Evolutionary conservation across 2,797 vertebrate species (phyloP).

Genomic region (Thalassophryne amazonica): DNA sequence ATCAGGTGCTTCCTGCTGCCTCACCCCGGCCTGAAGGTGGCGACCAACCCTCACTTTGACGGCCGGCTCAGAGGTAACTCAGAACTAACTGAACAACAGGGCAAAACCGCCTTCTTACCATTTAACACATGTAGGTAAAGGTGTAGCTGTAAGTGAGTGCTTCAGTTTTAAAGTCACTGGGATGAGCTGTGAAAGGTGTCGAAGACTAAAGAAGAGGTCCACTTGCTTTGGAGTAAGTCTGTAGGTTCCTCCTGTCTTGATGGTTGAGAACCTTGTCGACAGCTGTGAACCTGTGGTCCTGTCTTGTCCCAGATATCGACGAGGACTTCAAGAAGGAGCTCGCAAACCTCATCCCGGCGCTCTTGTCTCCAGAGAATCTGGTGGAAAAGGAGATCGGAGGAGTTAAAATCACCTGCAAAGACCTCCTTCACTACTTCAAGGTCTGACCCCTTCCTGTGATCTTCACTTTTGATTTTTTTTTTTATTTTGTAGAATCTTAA

Average conservation of each 20-base stretch:
- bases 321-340: constrained; percentile 86
- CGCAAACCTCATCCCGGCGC: constrained; percentile 80
- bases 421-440: constrained; percentile 93
- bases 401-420: constrained; percentile 90
- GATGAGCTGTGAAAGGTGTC: too few relatives aligned
- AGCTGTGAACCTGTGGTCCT: neutral
- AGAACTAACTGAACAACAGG: too few relatives aligned
- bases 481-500: too few relatives aligned
- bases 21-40: constrained; percentile 95
- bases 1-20: constrained; percentile 95
- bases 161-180: too few relatives aligned
- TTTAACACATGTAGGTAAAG: too few relatives aligned
- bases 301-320: constrained; percentile 81
- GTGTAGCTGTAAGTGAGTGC: too few relatives aligned
- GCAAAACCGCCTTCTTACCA: too few relatives aligned
- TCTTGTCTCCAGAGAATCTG: constrained; percentile 87
- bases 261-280: too few relatives aligned
- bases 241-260: neutral
- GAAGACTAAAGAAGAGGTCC: too few relatives aligned
- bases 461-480: constrained; percentile 5
- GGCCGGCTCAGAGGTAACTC: constrained; percentile 87
- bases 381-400: constrained; percentile 93
- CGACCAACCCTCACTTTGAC: constrained; percentile 93
- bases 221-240: neutral
- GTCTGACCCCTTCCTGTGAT: too few relatives aligned